Evolutionary conservation across 2,888 invertebrate genomes (phyloP), one percentile per base, ranked within the genome.

Genomic region (Patella pellucida): DNA sequence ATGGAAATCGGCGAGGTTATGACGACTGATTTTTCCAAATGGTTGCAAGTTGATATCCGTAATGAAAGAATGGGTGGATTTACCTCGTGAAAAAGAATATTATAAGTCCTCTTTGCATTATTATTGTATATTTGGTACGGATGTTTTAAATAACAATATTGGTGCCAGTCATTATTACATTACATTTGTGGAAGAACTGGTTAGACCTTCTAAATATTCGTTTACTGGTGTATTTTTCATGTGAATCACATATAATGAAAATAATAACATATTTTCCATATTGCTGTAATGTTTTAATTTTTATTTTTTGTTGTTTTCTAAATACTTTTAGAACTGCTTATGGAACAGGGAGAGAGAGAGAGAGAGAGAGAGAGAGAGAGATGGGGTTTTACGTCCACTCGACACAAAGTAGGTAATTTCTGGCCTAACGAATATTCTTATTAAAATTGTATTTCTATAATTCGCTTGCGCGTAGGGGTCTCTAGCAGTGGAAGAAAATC

Each of bases 1-100:
- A 5, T 62, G 62, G 62, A 62, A 62, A 3, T 62, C 62, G 1
- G 74, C 74, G 11, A 69, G 69, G 11, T 74, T 74, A 52, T 74
- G 74, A 69, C 74, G 54, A 2, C 52, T 74, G 69, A 69, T 69
- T 2, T 62, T 1, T 19, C 19, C 68, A 19, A 52, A 74, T 27
- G 69, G 52, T 7, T 16, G 5, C 12, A 23, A 50, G 16, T 69
- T 69, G 15, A 54, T 69, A 41, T 41, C 23, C n/a, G 19, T 41
- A 9, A 27, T 74, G 1, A 69, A 19, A 15, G 74, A 67, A 69
- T 67, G 52, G 16, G 52, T 68, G 27, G 69, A 74, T 52, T 52
- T 74, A 16, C 74, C 74, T 2, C n/a, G 41, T 19, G 27, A 52
- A 67, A 74, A 50, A 7, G 31, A 52, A 4, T 74, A 3, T 74